phyloP scores from a whole-genome alignment of 2,113 vertebrate species.

The Chiloscyllium plagiosum region DNA sequence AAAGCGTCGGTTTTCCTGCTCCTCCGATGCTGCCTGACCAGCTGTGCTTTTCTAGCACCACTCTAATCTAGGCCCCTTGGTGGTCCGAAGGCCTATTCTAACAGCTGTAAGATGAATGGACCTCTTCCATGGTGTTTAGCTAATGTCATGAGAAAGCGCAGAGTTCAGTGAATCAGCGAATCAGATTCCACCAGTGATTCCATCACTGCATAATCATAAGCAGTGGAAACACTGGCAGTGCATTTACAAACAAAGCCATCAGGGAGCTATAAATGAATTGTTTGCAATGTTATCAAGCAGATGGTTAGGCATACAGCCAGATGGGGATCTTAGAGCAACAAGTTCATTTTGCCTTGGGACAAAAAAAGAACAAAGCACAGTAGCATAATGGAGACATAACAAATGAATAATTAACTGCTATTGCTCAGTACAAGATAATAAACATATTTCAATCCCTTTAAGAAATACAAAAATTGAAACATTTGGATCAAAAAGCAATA shows the following conservation, averaged over 20 bases:
- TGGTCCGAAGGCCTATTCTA: too few species aligned
- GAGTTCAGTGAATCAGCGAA: neutral
- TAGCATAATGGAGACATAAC: neutral
- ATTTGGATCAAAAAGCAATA: neutral
- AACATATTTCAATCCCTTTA: neutral
- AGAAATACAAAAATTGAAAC: neutral
- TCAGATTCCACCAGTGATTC: neutral
- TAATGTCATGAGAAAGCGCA: neutral
- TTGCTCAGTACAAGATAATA: neutral
- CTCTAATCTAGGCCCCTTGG: too few species aligned
- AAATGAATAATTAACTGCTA: conserved; percentile 1
- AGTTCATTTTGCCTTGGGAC: conserved; percentile 3
- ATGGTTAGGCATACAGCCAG: neutral
- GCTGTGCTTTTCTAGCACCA: too few species aligned
- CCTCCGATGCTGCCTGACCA: too few species aligned
- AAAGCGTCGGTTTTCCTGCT: too few species aligned
- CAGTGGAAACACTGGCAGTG: neutral
- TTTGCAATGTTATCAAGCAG: neutral
- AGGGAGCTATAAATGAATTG: conserved; percentile 3
- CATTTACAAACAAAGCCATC: neutral
- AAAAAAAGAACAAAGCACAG: neutral
- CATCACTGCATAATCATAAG: neutral
- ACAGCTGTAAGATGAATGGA: neutral
- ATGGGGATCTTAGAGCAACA: conserved; percentile 2
- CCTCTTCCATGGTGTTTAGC: neutral